phyloP scores from a whole-genome alignment of 2,797 vertebrate genomes.

The Lepilemur septentrionalis region DNA sequence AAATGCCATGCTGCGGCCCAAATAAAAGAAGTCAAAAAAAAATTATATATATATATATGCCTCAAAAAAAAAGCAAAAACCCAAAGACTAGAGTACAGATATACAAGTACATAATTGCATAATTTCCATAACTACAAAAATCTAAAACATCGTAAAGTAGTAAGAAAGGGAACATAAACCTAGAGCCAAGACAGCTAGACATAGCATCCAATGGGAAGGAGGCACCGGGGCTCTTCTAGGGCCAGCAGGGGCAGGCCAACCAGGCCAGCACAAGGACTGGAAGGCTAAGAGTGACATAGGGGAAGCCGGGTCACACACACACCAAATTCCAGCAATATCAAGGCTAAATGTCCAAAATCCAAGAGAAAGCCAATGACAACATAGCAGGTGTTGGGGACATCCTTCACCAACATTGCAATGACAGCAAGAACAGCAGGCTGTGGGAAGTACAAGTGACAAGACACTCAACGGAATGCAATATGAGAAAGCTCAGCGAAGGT shows the following conservation, averaged over 20 bases:
- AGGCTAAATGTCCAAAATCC: background rate
- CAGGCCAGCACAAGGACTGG: background rate
- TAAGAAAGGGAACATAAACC: background rate
- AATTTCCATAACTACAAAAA: slow-evolving; percentile 34
- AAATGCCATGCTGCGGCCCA: background rate
- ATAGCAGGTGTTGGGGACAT: background rate
- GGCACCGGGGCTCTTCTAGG: background rate
- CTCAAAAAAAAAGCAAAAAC: background rate
- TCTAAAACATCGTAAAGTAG: background rate
- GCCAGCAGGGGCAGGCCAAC: background rate
- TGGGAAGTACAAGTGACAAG: background rate
- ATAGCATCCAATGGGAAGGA: background rate
- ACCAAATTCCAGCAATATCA: background rate
- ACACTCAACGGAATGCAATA: accelerated
- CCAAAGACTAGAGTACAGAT: background rate
- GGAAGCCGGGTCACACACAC: background rate
- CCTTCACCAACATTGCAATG: background rate
- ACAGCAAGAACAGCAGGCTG: background rate
- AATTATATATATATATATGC: background rate
- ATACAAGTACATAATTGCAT: slow-evolving; percentile 48
- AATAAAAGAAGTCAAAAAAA: background rate
- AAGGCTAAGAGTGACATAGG: background rate
- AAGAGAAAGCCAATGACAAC: background rate
- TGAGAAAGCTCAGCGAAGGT: background rate
- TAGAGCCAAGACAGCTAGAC: background rate